Conservation (phyloP, 2,888 invertebrate genomes). For the Griposia aprilina region DNA sequence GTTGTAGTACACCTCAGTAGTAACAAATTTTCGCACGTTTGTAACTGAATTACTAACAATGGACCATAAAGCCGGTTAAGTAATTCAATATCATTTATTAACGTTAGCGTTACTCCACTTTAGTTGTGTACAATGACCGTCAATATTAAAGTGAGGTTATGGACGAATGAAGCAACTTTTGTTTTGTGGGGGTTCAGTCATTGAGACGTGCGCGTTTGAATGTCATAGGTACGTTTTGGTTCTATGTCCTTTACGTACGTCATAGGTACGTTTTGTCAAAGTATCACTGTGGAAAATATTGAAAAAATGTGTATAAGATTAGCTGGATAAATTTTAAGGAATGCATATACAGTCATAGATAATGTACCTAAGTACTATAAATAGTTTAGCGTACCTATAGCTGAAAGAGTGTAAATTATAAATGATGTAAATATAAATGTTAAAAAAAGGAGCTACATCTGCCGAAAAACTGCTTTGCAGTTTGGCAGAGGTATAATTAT, state of each 20-base stretch:
- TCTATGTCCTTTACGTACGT: background rate
- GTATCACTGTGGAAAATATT: no score
- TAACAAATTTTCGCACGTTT: constrained; percentile 63
- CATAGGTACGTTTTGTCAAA: no score
- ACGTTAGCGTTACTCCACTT: constrained; percentile 69
- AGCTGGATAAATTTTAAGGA: no score
- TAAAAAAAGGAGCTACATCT: no score
- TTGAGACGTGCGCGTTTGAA: background rate
- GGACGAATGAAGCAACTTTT: constrained; percentile 43
- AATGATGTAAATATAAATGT: no score
- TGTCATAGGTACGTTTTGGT: background rate
- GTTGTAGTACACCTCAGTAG: constrained; percentile 54
- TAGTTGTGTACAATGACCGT: constrained; percentile 60
- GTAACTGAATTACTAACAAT: constrained; percentile 75
- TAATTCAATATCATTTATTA: constrained; percentile 81
- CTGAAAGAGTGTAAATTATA: no score
- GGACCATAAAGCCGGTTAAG: constrained; percentile 75
- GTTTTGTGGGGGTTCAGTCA: background rate
- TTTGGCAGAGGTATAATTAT: no score
- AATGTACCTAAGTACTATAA: no score
- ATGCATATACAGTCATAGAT: no score
- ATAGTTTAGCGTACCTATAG: no score
- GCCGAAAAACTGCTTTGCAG: no score
- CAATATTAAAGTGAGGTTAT: constrained; percentile 57
- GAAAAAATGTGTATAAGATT: no score